Evolutionary conservation across 2,113 vertebrate genomes (phyloP), one percentile per base, ranked within the genome.

Genomic region (Hymenochirus boettgeri): DNA sequence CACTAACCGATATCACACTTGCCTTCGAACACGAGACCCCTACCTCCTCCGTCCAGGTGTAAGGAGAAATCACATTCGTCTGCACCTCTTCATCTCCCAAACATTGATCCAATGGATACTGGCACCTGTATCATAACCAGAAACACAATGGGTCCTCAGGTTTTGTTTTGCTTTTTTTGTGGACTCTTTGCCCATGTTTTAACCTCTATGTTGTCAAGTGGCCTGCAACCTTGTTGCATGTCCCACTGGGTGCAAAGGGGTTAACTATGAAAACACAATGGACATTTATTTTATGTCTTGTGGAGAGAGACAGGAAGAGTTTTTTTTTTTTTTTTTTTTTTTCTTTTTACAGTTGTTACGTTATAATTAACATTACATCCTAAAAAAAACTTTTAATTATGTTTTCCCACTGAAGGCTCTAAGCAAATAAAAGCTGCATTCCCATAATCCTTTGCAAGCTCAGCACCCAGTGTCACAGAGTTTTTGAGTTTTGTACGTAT

Each of bases 401-500:
- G 78, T 82, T 0, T 78, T 78, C 76, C 71, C 70, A 71, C 75
- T 77, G 83, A 86, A 88, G 83, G 84, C 81, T 80, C 66, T 79
- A 77, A 76, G 74, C 82, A 80, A 83, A n/a, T n/a, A 83, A 87
- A 86, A 84, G 84, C 83, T 78, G 84, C 65, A 74, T 83, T 45
- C 82, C 80, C 70, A 74, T 73, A 80, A 77, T 83, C 76, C 84
- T 76, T 80, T 71, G 79, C 84, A 85, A 81, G 79, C 82, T 82
- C 84, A 82, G 80, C 76, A 81, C 80, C 82, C 82, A 63, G 83
- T 83, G 73, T 23, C 48, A 75, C 71, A 81, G 82, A 80, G 33
- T 86, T 15, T 58, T 59, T 85, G 85, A 84, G 86, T 88, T 88
- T 88, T 88, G 84, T 89, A 89, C 81, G 84, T 87, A 83, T 84